Base-by-base conservation (phyloP, 2,797 vertebrate genomes). In the Lagocephalus sceleratus region DNA sequence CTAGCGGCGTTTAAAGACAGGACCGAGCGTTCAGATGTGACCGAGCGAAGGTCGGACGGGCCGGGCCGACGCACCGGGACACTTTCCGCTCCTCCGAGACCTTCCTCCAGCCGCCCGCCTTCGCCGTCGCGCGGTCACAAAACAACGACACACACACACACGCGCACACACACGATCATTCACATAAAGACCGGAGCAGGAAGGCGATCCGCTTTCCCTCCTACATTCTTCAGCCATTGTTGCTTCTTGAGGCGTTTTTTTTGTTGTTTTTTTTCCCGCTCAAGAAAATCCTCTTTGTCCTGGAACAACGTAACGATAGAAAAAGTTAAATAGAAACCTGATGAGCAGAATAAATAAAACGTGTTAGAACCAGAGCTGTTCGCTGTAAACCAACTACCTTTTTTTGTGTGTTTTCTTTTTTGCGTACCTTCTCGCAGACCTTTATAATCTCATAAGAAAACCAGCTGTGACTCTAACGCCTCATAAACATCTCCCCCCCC, bases 161-260 rank as follows among this genome's bases (percentile, higher is more conserved):
- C 57, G n/a, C 68, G 57, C 15, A 47, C 44, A 87, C 88, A 84
- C 42, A 70, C 53, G n/a, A 59, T 58, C 29, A 29, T 29, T 55
- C 20, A 78, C 75, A 61, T 47, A 67, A 77, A 84, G 85, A 72
- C 85, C 82, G 82, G 88, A 90, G 73, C 68, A 85, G 63, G 82
- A 92, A 92, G 90, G 90, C 91, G 81, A 83, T 88, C 87, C 84
- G 79, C 91, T 76, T 81, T 81, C 90, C 90, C 90, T 90, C 91
- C 92, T 94, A 96, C 94, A 96, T 96, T 97, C 95, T 92, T 94
- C 85, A 93, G 94, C 94, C 92, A 93, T 93, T 85, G 92, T 79
- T 72, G 66, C 85, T 80, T 83, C 73, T 82, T 90, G 88, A 92
- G 90, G 92, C 92, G 90, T 91, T 71, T 79, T 80, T 77, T 67